phyloP scores from a whole-genome alignment of 2,113 vertebrate species.

The Phocoena phocoena region DNA sequence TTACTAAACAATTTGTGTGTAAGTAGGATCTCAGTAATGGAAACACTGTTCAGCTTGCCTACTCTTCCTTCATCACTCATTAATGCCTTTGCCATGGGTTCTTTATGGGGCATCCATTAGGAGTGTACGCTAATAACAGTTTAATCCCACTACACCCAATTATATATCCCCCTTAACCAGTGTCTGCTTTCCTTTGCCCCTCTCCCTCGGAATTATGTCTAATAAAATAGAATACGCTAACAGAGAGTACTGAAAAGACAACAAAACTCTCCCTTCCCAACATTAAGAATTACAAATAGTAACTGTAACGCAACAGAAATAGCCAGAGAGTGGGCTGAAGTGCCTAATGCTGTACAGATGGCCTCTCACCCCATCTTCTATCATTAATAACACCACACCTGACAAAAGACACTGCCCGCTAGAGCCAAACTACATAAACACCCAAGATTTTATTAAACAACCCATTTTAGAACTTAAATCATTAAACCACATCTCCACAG shows the following conservation, averaged over 20 bases:
- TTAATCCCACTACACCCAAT: slow-evolving; percentile 79
- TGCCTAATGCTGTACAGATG: slow-evolving; percentile 31
- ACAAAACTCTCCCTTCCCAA: slow-evolving; percentile 39
- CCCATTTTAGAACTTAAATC: slow-evolving; percentile 80
- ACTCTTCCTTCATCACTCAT: slow-evolving; percentile 50
- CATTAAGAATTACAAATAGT: slow-evolving; percentile 66
- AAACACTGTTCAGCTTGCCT: slow-evolving; percentile 24
- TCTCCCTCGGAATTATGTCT: slow-evolving; percentile 70
- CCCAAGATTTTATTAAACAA: slow-evolving; percentile 82
- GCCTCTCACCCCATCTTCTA: slow-evolving; percentile 37
- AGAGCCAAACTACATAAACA: slow-evolving; percentile 77
- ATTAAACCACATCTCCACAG: slow-evolving; percentile 77
- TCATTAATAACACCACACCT: slow-evolving; percentile 69
- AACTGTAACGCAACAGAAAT: background rate
- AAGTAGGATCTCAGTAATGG: background rate
- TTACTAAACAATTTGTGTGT: background rate
- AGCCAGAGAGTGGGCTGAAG: slow-evolving; percentile 57
- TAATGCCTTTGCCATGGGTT: slow-evolving; percentile 71
- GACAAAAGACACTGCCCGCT: slow-evolving; percentile 66
- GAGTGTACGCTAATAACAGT: slow-evolving; percentile 65
- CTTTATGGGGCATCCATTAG: slow-evolving; percentile 67
- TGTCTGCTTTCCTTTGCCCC: slow-evolving; percentile 42
- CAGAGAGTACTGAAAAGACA: slow-evolving; percentile 63
- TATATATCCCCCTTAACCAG: slow-evolving; percentile 64
- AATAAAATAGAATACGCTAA: slow-evolving; percentile 76